These are phyloP conservation scores for Acleris literana DNA, from an alignment of 2,888 invertebrate genomes.

Conservation along the genomic window DNA sequence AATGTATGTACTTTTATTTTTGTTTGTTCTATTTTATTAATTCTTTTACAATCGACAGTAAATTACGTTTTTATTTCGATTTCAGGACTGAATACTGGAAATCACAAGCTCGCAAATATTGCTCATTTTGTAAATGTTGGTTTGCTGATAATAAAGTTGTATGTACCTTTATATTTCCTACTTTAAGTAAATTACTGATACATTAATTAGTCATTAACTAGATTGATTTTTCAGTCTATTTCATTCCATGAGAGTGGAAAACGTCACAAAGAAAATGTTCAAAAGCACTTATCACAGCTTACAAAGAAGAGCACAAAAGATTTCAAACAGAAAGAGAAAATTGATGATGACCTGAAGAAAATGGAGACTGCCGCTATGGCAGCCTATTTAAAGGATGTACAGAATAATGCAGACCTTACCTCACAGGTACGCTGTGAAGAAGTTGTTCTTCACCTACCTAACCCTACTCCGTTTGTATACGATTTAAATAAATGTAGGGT, in stretches of 20 bases:
- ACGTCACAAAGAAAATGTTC: constrained; percentile 95
- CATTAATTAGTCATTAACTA: constrained; percentile 7
- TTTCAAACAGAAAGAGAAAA: constrained; percentile 89
- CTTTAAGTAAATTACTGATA: too few relatives aligned
- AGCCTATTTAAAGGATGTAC: constrained; percentile 93
- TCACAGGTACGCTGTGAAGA: constrained; percentile 73
- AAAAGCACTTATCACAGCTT: constrained; percentile 92
- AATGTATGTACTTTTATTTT: constrained; percentile 1
- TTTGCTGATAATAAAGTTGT: constrained; percentile 98
- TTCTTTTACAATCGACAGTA: neutral
- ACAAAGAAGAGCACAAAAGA: constrained; percentile 92
- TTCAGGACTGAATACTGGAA: constrained; percentile 98
- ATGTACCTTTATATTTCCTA: constrained; percentile 56
- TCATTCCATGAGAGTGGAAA: constrained; percentile 97
- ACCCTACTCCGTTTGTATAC: too few relatives aligned
- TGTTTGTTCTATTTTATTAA: constrained; percentile 50
- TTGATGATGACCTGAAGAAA: constrained; percentile 90
- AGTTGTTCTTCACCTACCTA: too few relatives aligned
- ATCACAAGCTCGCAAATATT: constrained; percentile 96
- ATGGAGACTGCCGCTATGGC: constrained; percentile 96
- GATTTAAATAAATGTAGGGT: too few relatives aligned
- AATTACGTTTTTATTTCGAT: neutral
- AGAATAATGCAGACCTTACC: constrained; percentile 86
- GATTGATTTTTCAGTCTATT: constrained; percentile 87
- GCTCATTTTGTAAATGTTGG: constrained; percentile 99